Evolutionary conservation across 2,797 vertebrate genomes (phyloP), one percentile per base, ranked within the genome.

Genomic region (Scolopax bukidnonensis): DNA sequence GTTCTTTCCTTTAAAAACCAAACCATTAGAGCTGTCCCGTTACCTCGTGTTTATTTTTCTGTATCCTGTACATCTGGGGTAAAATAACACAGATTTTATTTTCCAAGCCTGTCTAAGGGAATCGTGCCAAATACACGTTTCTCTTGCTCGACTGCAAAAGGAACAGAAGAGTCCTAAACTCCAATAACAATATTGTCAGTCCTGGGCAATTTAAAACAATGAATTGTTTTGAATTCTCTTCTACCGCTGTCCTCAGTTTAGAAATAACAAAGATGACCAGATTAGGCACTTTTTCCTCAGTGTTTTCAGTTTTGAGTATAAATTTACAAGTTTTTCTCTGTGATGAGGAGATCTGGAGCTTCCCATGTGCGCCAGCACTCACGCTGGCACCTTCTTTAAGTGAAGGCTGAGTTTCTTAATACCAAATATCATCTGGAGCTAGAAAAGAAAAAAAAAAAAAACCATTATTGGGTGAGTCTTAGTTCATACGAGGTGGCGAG

Each of bases 41-140:
- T 95, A 64, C 77, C 89, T 67, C 1, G 0, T 77, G 60, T 87
- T 93, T 94, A 71, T 65, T 95, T 86, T 95, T 69, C 84, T 36
- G 20, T 33, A 33, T 89, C 81, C 88, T 89, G 81, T 87, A 47
- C 50, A 12, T 93, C 79, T 88, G 73, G 50, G 3, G 1, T 87
- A 47, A 90, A 92, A 90, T 65, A 91, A 53, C 45, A 65, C 69
- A 89, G 90, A 51, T 89, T 80, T 91, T 92, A 14, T 96, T 93
- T 96, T 92, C 68, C 71, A 65, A 90, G 51, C 17, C 54, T 59
- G 50, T 88, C 76, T 43, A 24, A 60, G 45, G 83, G 91, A 86
- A 70, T 74, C 70, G 85, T 70, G 89, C 89, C 91, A 95, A 75
- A 84, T 28, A 20, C 65, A 38, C 41, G 5, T 91, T 91, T 90